A percentile compares a stretch with the other conserved stretches of the same genome.
Conservation (phyloP, 1,140 invertebrate species). For the Zaprionus inermis region DNA sequence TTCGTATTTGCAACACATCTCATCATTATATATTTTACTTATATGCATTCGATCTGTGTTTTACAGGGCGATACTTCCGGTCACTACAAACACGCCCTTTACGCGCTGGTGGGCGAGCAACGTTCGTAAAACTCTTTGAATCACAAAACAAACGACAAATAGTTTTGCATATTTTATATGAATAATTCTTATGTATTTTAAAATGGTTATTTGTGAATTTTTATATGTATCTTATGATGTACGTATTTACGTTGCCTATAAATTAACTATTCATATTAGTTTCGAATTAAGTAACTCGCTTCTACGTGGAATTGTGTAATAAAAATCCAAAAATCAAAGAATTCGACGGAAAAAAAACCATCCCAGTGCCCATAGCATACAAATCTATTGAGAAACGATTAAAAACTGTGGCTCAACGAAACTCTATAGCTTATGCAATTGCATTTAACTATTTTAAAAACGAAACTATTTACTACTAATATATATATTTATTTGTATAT, state of each 20-base stretch:
- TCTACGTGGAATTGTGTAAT: constrained; percentile 20
- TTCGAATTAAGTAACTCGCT: constrained; percentile 22
- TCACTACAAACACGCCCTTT: constrained; percentile 83
- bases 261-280: constrained; percentile 28
- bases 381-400: not conserved
- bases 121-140: constrained; percentile 56
- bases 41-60: not conserved
- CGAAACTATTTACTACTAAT: not conserved
- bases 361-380: constrained; percentile 18
- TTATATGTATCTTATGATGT: constrained; percentile 19
- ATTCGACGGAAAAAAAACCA: not conserved
- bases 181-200: constrained; percentile 35
- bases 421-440: constrained; percentile 26
- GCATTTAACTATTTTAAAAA: constrained; percentile 33
- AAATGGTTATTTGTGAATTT: constrained; percentile 3
- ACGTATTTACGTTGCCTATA: constrained; percentile 27
- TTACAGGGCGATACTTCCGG: constrained; percentile 81
- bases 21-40: not conserved
- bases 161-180: constrained; percentile 38
- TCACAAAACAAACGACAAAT: constrained; percentile 15
- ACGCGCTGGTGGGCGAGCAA: constrained; percentile 80
- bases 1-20: constrained; percentile 68
- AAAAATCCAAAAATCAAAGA: not conserved
- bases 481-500: not conserved
- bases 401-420: constrained; percentile 28